Evolutionary conservation across 2,797 vertebrate genomes (phyloP).

Genomic region (Sardinella longiceps): DNA sequence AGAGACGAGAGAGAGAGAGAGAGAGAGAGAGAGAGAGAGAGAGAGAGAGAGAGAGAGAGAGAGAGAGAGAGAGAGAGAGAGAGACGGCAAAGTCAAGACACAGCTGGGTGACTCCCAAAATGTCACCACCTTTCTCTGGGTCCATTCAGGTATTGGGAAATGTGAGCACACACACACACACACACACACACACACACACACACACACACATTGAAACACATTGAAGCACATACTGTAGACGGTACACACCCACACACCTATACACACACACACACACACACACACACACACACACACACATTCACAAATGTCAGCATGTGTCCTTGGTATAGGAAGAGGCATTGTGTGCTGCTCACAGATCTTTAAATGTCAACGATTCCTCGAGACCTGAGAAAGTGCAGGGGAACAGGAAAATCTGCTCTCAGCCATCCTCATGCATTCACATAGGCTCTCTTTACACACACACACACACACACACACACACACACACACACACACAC

Average conservation of each 20-base stretch:
- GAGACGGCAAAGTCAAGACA: background rate
- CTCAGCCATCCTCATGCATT: constrained; percentile 24
- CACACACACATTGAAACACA: constrained; percentile 54
- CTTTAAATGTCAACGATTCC: constrained; percentile 71
- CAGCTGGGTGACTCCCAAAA: constrained; percentile 21
- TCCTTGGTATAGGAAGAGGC: constrained; percentile 59
- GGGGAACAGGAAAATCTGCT: background rate
- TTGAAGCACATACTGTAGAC: background rate
- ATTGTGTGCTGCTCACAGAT: constrained; percentile 64
- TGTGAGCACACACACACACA: constrained; percentile 41
- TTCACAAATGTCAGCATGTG: constrained; percentile 72
- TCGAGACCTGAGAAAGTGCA: background rate
- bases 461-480: background rate
- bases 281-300: constrained; percentile 42
- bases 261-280: background rate
- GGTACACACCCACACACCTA: constrained; percentile 41
- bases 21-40: no score
- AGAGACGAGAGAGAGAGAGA: no score
- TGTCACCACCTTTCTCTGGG: constrained; percentile 12
- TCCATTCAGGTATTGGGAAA: background rate
- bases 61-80: background rate
- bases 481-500: constrained; percentile 12
- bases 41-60: no score
- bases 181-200: constrained; percentile 46
- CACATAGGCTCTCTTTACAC: constrained; percentile 27